These are phyloP conservation scores for Heteropelma amictum DNA, from an alignment of 2,888 invertebrate genomes.

Conservation along the genomic window DNA sequence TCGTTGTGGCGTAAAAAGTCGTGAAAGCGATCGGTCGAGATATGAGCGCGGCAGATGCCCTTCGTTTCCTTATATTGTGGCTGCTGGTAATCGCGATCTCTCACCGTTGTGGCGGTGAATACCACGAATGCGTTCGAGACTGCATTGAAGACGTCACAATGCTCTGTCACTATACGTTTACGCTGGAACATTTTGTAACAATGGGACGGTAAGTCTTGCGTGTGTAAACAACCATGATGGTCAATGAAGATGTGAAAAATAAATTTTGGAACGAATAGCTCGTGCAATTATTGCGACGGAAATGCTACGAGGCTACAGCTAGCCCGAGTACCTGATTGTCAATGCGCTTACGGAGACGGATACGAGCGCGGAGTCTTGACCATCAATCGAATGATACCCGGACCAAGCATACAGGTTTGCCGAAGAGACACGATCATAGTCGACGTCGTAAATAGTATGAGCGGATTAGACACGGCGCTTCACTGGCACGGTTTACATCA, in stretches of 20 bases:
- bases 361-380: slow-evolving; percentile 90
- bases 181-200: slow-evolving; percentile 16
- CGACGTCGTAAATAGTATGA: slow-evolving; percentile 91
- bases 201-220: slow-evolving; percentile 22
- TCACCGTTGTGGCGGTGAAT: neutral
- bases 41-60: neutral
- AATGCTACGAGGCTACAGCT: neutral
- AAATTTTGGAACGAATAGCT: neutral
- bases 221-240: too few species aligned
- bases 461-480: slow-evolving; percentile 90
- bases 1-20: neutral
- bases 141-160: neutral
- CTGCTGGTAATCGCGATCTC: neutral
- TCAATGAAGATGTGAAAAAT: neutral
- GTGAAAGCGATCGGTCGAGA: neutral
- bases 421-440: slow-evolving; percentile 91
- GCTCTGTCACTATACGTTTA: slow-evolving; percentile 6
- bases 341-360: slow-evolving; percentile 93
- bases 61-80: neutral
- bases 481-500: slow-evolving; percentile 96
- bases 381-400: slow-evolving; percentile 92
- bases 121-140: slow-evolving; percentile 4
- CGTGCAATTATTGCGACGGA: neutral
- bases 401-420: slow-evolving; percentile 93
- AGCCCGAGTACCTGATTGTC: slow-evolving; percentile 77